Conservation (phyloP, 1,140 invertebrate genomes). For the Drosophila sproati region DNA sequence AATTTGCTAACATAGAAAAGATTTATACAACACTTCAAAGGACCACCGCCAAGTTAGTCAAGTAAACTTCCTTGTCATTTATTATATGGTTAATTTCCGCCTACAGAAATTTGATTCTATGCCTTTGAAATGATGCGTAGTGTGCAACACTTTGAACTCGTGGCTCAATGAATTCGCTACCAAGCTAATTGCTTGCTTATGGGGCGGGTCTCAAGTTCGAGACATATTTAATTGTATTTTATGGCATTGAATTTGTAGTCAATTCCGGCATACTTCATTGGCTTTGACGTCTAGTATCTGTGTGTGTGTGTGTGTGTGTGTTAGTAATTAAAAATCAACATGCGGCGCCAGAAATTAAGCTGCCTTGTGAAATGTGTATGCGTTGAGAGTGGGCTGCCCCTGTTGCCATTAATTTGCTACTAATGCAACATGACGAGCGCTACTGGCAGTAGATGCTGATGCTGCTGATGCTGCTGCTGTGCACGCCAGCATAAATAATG, state of each 20-base stretch:
- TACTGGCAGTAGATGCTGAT: constrained; percentile 20
- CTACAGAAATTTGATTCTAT: constrained; percentile 22
- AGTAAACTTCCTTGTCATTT: background rate
- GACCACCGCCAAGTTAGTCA: constrained; percentile 5
- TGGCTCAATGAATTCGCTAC: constrained; percentile 61
- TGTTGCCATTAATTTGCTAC: constrained; percentile 43
- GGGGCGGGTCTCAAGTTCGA: constrained; percentile 30
- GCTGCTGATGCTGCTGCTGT: constrained; percentile 12
- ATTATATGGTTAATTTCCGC: constrained; percentile 1
- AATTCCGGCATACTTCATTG: constrained; percentile 63
- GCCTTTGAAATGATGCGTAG: constrained; percentile 68
- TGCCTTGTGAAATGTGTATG: background rate
- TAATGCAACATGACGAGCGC: constrained; percentile 54
- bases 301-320: constrained; percentile 12
- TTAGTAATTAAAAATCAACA: constrained; percentile 58
- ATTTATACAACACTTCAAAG: background rate
- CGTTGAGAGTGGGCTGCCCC: background rate
- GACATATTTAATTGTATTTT: constrained; percentile 72
- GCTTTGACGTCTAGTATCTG: constrained; percentile 15
- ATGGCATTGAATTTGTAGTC: constrained; percentile 76
- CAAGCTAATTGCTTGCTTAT: constrained; percentile 64
- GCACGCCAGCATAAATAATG: constrained; percentile 71
- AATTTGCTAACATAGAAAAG: too few relatives aligned
- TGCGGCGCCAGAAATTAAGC: constrained; percentile 39
- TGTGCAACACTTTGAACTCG: constrained; percentile 78